A percentile compares a stretch with the other conserved stretches of the same genome.
Conservation (phyloP, 1,140 invertebrate species). For the Drosophila subobscura region DNA sequence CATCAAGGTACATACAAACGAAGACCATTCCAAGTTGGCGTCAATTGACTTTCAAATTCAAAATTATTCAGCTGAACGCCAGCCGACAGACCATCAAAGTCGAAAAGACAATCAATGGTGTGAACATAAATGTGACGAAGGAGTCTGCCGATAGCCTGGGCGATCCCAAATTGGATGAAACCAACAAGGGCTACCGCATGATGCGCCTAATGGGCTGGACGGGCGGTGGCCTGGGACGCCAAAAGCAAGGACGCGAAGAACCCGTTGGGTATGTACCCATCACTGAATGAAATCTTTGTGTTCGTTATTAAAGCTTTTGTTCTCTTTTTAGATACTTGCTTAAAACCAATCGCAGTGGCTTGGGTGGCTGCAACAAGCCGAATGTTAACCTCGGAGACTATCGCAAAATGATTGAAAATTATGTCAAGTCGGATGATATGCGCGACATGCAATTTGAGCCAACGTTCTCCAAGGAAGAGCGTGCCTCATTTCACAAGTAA, state of each 20-base stretch:
- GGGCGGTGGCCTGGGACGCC: slow-evolving; percentile 90
- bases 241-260: slow-evolving; percentile 87
- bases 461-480: slow-evolving; percentile 89
- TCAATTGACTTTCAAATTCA: neutral
- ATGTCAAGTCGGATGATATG: slow-evolving; percentile 84
- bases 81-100: slow-evolving; percentile 69
- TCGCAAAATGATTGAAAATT: slow-evolving; percentile 81
- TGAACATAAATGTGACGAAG: slow-evolving; percentile 69
- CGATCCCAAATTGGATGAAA: slow-evolving; percentile 79
- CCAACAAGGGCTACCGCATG: slow-evolving; percentile 88
- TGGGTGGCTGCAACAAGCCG: slow-evolving; percentile 49
- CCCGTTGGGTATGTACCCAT: slow-evolving; percentile 86
- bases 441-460: slow-evolving; percentile 88
- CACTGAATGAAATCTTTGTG: neutral
- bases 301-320: neutral
- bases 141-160: slow-evolving; percentile 49
- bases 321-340: slow-evolving; percentile 60
- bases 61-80: slow-evolving; percentile 58
- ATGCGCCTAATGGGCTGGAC: slow-evolving; percentile 93
- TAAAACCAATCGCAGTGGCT: slow-evolving; percentile 71
- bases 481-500: slow-evolving; percentile 87
- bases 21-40: too few relatives aligned
- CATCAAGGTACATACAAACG: slow-evolving; percentile 83
- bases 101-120: slow-evolving; percentile 62
- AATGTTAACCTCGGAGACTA: slow-evolving; percentile 41